Evolutionary conservation across 2,113 vertebrate genomes (phyloP).

Genomic region (Chlamydotis undulata): DNA sequence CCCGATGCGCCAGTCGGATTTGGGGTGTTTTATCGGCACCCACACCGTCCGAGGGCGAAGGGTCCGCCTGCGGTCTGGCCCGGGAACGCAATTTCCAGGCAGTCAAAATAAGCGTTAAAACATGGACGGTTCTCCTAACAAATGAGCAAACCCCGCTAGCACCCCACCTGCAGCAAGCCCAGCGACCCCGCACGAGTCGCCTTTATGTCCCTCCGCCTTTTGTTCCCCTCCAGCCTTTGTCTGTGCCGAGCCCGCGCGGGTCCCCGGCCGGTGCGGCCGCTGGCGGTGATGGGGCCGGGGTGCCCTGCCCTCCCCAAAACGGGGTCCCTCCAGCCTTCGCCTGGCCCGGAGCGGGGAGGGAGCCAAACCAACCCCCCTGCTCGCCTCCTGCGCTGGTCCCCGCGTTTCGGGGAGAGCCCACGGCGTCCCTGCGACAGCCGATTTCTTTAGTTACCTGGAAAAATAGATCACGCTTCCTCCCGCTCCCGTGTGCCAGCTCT

Average conservation of each 20-base stretch:
- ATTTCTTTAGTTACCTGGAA: not conserved
- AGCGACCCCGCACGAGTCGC: not conserved
- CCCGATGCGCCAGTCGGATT: no score
- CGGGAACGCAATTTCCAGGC: not conserved
- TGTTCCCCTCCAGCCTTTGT: conserved; percentile 39
- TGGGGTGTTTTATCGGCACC: no score
- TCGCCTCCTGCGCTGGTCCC: no score
- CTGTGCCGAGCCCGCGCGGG: not conserved
- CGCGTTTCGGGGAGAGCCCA: not conserved
- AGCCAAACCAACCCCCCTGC: not conserved
- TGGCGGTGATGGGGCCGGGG: no score
- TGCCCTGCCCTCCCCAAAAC: not conserved
- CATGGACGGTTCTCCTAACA: not conserved
- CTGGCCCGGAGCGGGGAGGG: fast-evolving
- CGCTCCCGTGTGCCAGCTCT: not conserved
- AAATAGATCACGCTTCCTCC: not conserved
- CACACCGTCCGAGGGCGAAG: no score
- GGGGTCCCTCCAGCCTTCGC: not conserved
- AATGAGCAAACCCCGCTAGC: not conserved
- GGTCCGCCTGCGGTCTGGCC: fast-evolving
- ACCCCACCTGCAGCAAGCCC: not conserved
- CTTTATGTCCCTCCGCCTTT: not conserved
- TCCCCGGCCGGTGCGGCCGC: not conserved
- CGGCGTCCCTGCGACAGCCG: fast-evolving
- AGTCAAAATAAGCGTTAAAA: not conserved